phyloP scores from a whole-genome alignment of 1,140 invertebrate species.

The Lepidurus couesii region DNA sequence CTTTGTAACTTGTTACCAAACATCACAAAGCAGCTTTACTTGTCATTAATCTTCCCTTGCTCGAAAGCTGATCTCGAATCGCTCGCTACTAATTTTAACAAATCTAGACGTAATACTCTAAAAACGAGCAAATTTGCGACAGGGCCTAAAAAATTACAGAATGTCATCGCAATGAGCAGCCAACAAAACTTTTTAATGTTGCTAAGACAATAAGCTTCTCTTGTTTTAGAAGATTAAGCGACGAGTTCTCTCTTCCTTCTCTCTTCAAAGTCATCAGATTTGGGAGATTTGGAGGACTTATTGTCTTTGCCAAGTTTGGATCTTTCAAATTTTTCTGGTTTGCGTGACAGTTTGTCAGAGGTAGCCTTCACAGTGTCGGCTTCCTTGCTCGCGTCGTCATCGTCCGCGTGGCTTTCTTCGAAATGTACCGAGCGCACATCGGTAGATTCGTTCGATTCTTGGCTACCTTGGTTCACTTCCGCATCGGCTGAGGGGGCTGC shows the following conservation, averaged over 20 bases:
- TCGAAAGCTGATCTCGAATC: not conserved
- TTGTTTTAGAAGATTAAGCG: no score
- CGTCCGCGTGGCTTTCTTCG: not conserved
- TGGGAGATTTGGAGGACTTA: not conserved
- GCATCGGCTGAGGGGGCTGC: not conserved
- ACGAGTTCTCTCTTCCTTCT: not conserved
- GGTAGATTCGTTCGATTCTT: not conserved
- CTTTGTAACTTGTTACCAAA: not conserved
- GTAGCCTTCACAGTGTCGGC: not conserved
- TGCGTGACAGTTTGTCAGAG: not conserved
- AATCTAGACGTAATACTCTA: no score
- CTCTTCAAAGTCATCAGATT: not conserved
- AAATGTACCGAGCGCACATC: not conserved
- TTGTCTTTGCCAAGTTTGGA: not conserved
- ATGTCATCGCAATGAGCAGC: no score
- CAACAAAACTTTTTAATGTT: no score
- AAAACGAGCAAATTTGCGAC: no score
- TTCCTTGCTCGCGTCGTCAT: not conserved
- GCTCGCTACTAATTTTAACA: no score
- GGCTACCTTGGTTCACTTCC: not conserved
- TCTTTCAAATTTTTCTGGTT: not conserved
- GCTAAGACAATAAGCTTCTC: no score
- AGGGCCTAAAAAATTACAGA: no score
- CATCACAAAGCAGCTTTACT: conserved; percentile 13
- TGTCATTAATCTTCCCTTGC: not conserved